A percentile compares a stretch with the other conserved stretches of the same genome.
phyloP scores from a whole-genome alignment of 2,888 invertebrate genomes.

The Sylvicola fuscatus region DNA sequence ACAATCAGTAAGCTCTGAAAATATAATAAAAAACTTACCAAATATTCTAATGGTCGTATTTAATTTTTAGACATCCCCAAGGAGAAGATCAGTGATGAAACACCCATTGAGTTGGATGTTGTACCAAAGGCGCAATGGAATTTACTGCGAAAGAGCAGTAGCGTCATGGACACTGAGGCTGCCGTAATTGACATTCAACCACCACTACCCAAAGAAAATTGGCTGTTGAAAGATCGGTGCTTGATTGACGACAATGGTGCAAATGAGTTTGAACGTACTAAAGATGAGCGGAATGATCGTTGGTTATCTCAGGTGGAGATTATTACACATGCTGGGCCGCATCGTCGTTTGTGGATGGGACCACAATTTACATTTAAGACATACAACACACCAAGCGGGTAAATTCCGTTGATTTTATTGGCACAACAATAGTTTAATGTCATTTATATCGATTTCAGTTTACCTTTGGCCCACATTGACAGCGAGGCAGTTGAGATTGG shows the following conservation, averaged over 20 bases:
- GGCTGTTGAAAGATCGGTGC: slow-evolving; percentile 31
- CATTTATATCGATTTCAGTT: slow-evolving; percentile 25
- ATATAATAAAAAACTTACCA: slow-evolving; percentile 1
- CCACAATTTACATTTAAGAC: slow-evolving; percentile 98
- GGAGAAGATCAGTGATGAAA: slow-evolving; percentile 71
- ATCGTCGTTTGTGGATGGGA: slow-evolving; percentile 94
- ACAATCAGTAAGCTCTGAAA: slow-evolving; percentile 26
- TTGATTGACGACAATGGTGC: slow-evolving; percentile 10
- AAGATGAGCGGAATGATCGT: slow-evolving; percentile 47
- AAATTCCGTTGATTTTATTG: slow-evolving; percentile 12
- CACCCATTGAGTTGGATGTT: slow-evolving; percentile 66
- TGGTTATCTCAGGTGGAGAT: slow-evolving; percentile 97
- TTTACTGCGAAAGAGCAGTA: slow-evolving; percentile 37
- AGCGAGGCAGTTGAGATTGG: slow-evolving; percentile 59
- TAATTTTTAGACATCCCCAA: slow-evolving; percentile 42
- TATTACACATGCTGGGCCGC: slow-evolving; percentile 90
- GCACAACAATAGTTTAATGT: no score
- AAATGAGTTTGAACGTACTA: slow-evolving; percentile 11
- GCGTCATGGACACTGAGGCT: slow-evolving; percentile 10
- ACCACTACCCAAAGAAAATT: slow-evolving; percentile 51
- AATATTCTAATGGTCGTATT: neutral
- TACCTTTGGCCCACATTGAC: slow-evolving; percentile 48
- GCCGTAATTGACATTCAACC: slow-evolving; percentile 40
- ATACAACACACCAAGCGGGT: slow-evolving; percentile 59
- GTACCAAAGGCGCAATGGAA: slow-evolving; percentile 82